Evolutionary conservation across 2,888 invertebrate genomes (phyloP).

Genomic region (Lacanobia oleracea): DNA sequence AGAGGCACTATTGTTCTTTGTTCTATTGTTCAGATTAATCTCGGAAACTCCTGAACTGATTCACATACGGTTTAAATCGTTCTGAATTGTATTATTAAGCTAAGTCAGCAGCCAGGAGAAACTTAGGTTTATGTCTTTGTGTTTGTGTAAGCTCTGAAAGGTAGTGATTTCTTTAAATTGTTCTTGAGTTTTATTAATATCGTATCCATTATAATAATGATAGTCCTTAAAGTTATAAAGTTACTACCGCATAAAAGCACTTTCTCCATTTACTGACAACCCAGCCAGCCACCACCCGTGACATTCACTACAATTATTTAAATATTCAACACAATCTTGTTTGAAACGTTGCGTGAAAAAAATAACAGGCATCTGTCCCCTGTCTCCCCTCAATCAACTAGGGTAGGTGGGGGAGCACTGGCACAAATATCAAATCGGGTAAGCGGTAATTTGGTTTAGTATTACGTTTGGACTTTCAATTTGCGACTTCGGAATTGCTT

Average conservation of each 20-base stretch:
- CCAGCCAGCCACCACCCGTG: neutral
- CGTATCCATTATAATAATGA: neutral
- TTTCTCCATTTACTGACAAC: constrained; percentile 2
- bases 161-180: neutral
- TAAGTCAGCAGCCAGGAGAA: constrained; percentile 31
- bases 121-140: neutral
- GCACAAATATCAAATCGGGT: constrained; percentile 64
- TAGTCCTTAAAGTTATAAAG: neutral
- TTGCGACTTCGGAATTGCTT: constrained; percentile 59
- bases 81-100: constrained; percentile 35
- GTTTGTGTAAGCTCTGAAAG: neutral
- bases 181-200: neutral
- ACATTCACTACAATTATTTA: constrained; percentile 55
- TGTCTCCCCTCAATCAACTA: constrained; percentile 60
- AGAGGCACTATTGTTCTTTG: constrained; percentile 66
- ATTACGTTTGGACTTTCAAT: constrained; percentile 66
- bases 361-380: constrained; percentile 68
- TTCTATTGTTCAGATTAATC: constrained; percentile 63
- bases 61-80: constrained; percentile 48
- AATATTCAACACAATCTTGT: constrained; percentile 64
- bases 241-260: neutral
- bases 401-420: constrained; percentile 46
- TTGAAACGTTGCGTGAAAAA: constrained; percentile 64
- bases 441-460: constrained; percentile 61
- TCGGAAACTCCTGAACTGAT: constrained; percentile 60